Base-by-base conservation (phyloP, 1,140 invertebrate species). In the Anastrepha ludens region DNA sequence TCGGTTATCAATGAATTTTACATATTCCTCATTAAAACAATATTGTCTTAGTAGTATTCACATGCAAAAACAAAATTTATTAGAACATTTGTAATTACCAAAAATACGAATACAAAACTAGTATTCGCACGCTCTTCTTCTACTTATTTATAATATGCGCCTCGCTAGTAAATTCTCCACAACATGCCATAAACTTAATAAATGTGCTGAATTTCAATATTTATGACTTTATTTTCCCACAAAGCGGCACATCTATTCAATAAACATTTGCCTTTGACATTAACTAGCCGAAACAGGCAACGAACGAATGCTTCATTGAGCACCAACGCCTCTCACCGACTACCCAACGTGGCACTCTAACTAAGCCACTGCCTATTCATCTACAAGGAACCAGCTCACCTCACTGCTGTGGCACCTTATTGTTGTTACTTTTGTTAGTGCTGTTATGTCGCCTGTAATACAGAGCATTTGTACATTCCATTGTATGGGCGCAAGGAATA, bases 191-290 rank as follows among this genome's bases (percentile, higher is more conserved):
- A 55, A 81, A 81, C 74, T 55, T 55, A 81, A 81, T 81, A 81
- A 81, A 81, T 81, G 74, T 81, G 50, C 74, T 55, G 47, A 81
- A 55, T 55, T 81, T 55, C 74, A 81, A 81, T 81, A 81, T 81
- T 81, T 81, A 81, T 81, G 74, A 81, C 74, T 81, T 58, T 81
- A 81, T 81, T 81, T 81, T 55, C 74, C 74, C 74, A 81, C 74
- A 81, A 81, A 81, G 50, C 47, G 47, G 74, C 74, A 58, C 17
- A 67, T 81, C 55, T 81, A 81, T 55, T 29, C 74, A 81, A 81
- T 29, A 81, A 81, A 55, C 47, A 55, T 81, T 81, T 81, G 47
- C 50, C 47, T 50, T n/a, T 81, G 47, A 81, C 74, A 81, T 55
- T 81, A 81, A 81, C 7, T 50, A 81, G 74, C 44, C 47, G 47